Conservation (phyloP, 1,140 invertebrate genomes). For the Hylaeus anthracinus region DNA sequence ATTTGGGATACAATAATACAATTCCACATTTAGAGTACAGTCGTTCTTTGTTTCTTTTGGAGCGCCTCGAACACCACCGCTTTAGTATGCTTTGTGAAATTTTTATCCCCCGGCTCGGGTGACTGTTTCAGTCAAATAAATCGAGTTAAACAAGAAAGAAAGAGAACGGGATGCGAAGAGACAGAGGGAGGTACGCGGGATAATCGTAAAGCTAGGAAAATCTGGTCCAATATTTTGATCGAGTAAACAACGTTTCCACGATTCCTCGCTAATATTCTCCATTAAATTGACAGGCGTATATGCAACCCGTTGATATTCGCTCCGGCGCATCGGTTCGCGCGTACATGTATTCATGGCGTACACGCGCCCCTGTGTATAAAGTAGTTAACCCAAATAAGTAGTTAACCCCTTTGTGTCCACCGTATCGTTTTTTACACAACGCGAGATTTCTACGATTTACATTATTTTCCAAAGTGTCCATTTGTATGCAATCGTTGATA, state of each 20-base stretch:
- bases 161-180: background rate
- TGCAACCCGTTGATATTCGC: background rate
- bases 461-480: too few relatives aligned
- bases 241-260: constrained; percentile 1
- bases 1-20: too few relatives aligned
- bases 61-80: background rate
- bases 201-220: background rate
- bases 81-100: background rate
- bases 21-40: too few relatives aligned
- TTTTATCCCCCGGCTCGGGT: background rate
- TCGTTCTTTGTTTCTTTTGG: too few relatives aligned
- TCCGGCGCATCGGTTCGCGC: background rate
- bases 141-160: background rate
- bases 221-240: too few relatives aligned
- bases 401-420: background rate
- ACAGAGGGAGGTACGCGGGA: background rate
- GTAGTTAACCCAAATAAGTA: constrained; percentile 26
- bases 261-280: background rate
- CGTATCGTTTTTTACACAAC: too few relatives aligned
- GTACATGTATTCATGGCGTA: background rate
- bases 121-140: background rate
- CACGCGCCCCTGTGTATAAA: background rate
- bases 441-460: too few relatives aligned
- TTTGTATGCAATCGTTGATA: too few relatives aligned
- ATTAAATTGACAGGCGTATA: background rate